Evolutionary conservation across 2,797 vertebrate species (phyloP), one percentile per base, ranked within the genome.

Genomic region (Chaunax sp.): DNA sequence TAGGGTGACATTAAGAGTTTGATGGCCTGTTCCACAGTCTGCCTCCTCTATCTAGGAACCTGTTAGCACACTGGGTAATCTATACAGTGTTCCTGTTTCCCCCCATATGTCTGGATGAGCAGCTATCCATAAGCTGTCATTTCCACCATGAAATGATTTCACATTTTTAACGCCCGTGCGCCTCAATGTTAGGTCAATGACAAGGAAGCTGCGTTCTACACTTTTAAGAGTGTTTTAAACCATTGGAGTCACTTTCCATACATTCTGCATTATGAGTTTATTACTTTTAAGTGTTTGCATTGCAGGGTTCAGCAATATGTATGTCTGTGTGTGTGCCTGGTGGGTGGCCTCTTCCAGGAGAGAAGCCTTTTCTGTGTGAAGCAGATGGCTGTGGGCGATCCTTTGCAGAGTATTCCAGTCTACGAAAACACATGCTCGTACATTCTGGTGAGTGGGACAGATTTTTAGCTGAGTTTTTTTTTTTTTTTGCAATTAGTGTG

Each of bases 391-490:
- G 98, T 84, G 97, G 97, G 58, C 96, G 98, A 75, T 98, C 96
- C 69, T 99, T 99, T 85, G 97, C 98, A 0, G 97, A 99, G 88
- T 99, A 98, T 86, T 99, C 98, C 79, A 99, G 98, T 91, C 96
- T 99, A 63, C 94, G 97, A 19, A 99, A 99, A 92, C 98, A 99
- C 88, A 95, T 97, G 94, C 95, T 99, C 18, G 97, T 99, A 33
- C 98, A 99, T 90, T 99, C 98, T 91, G 98, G 97, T 99, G 94
- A 88, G 90, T 69, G 64, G 62, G 40, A 64, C 64, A 25, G 51
- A 62, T 44, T 40, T 61, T 51, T 77, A 58, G 68, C 77, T 20
- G 67, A 64, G 55, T 30, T 45, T 19, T 44, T 35, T 41, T 18
- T 28, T n/a, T 16, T 4, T 37, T 52, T 58, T 18, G 41, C 22